Conservation (phyloP, 2,888 invertebrate species). For the Morinoia aosen region DNA sequence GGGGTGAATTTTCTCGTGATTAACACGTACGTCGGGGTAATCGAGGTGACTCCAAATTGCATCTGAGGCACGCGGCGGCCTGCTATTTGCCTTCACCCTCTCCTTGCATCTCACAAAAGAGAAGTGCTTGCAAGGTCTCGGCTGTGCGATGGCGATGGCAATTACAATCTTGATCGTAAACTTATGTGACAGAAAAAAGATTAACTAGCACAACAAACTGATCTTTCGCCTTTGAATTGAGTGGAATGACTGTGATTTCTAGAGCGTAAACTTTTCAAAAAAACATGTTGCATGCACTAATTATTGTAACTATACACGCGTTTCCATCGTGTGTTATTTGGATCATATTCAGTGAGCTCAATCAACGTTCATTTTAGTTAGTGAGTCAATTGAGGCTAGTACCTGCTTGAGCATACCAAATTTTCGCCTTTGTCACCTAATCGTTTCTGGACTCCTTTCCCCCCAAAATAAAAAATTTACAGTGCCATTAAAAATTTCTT, state of each 20-base stretch:
- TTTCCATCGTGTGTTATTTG: background rate
- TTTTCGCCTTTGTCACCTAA: background rate
- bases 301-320: background rate
- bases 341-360: background rate
- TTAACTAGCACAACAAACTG: background rate
- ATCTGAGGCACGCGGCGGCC: background rate
- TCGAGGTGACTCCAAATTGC: background rate
- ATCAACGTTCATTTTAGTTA: background rate
- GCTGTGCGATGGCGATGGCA: background rate
- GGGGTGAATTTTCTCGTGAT: background rate
- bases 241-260: background rate
- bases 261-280: background rate
- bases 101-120: background rate
- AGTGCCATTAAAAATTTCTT: background rate
- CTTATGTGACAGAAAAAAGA: background rate
- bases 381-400: background rate
- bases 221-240: background rate
- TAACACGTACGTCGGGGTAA: background rate
- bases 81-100: background rate
- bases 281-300: background rate
- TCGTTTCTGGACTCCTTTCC: background rate
- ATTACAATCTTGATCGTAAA: background rate
- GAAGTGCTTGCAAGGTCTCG: background rate
- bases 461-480: background rate
- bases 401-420: background rate